Evolutionary conservation across 2,797 vertebrate species (phyloP).

Genomic region (Lemur catta): DNA sequence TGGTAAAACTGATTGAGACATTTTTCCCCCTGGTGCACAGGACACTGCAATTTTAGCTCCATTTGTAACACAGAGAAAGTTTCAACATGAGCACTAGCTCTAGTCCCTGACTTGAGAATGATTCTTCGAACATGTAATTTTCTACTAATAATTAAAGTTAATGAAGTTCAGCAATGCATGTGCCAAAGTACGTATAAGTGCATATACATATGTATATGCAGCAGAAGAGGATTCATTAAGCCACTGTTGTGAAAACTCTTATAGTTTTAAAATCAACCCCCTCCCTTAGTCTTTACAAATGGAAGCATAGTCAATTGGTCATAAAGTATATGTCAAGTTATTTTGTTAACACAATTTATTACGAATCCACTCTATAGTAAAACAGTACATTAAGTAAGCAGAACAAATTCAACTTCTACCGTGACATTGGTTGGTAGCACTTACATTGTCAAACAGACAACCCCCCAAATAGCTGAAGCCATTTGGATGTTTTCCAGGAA

Average conservation of each 20-base stretch:
- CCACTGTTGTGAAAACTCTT: background rate
- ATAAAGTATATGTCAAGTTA: slow-evolving; percentile 52
- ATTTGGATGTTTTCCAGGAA: slow-evolving; percentile 57
- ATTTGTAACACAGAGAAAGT: background rate
- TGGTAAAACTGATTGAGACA: background rate
- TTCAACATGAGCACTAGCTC: background rate
- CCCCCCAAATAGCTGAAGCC: background rate
- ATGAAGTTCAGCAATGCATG: background rate
- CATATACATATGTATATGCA: background rate
- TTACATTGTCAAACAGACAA: slow-evolving; percentile 31
- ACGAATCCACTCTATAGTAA: slow-evolving; percentile 56
- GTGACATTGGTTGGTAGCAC: background rate
- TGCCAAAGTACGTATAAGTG: background rate
- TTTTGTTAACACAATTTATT: slow-evolving; percentile 54
- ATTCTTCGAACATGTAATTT: slow-evolving; percentile 23
- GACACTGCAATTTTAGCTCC: background rate
- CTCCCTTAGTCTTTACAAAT: slow-evolving; percentile 22
- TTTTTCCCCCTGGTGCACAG: background rate
- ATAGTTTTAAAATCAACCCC: slow-evolving; percentile 31
- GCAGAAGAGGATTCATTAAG: background rate
- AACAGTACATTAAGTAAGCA: slow-evolving; percentile 24
- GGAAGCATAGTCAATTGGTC: slow-evolving; percentile 44
- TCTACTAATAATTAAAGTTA: slow-evolving; percentile 25
- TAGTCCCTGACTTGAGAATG: background rate
- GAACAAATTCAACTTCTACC: slow-evolving; percentile 36